phyloP scores from a whole-genome alignment of 2,888 invertebrate species.

The Heteromurus nitidus region DNA sequence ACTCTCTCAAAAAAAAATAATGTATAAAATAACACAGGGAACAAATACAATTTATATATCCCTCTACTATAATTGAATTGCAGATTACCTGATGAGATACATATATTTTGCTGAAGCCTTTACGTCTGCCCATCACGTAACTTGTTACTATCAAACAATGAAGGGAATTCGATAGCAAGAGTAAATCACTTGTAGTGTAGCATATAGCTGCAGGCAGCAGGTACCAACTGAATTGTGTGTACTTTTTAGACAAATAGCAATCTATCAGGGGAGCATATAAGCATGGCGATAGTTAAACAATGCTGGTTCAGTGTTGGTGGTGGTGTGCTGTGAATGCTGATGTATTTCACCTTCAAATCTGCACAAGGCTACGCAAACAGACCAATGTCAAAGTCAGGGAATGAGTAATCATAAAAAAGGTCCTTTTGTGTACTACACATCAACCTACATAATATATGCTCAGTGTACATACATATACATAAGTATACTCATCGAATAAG shows the following conservation, averaged over 20 bases:
- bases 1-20: neutral
- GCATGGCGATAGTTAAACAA: neutral
- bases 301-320: neutral
- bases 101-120: neutral
- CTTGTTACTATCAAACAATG: constrained; percentile 11
- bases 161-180: neutral
- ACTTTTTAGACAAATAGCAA: neutral
- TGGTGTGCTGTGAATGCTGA: constrained; percentile 59
- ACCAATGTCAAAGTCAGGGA: constrained; percentile 68
- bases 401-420: constrained; percentile 64
- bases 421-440: constrained; percentile 29
- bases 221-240: neutral
- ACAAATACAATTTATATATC: too few species aligned
- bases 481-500: too few species aligned
- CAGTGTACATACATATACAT: constrained; percentile 28
- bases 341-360: constrained; percentile 73
- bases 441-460: constrained; percentile 1
- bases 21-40: neutral
- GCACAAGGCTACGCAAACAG: constrained; percentile 71
- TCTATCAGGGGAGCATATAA: too few species aligned
- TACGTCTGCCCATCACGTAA: neutral
- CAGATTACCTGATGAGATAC: constrained; percentile 11
- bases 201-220: constrained; percentile 1
- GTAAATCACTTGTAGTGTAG: neutral
- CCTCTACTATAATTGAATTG: constrained; percentile 30